Base-by-base conservation (phyloP, 2,113 vertebrate species). In the Saccopteryx bilineata region DNA sequence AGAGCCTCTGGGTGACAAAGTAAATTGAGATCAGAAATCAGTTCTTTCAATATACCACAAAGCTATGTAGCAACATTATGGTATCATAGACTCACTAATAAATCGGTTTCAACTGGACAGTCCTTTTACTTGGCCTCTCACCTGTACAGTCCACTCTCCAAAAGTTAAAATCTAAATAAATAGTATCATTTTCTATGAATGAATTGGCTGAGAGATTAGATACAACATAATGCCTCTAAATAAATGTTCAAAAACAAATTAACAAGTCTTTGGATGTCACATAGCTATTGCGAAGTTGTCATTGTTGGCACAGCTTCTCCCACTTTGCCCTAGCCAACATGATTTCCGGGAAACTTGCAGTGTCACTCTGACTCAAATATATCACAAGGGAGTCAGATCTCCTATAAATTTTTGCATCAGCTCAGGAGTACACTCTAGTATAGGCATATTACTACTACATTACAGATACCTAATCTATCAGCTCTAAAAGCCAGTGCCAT, bases 1-100 rank as follows among this genome's bases (percentile, higher is more conserved):
- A 97, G 97, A 97, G 61, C 95, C 78, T 97, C 94, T 96, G 91
- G 94, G 95, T 97, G 91, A 95, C 82, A 97, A 97, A 97, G 95
- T 91, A 97, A 97, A 96, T 94, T 81, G 83, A 96, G 52, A 93
- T 97, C 68, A 96, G 92, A 96, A 90, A 93, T 94, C 78, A 96
- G 89, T 90, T 89, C 91, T 96, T 60, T 96, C 80, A 86, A 65
- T 78, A 91, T 89, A 15, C 87, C 89, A 9, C 19, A 90, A 91
- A 75, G 66, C 15, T 60, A 91, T 89, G 81, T 85, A 96, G 28
- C 19, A 95, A 86, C 90, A 94, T 87, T 76, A 71, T 65, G 17
- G 28, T 87, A 26, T 74, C 48, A 84, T n/a, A 91, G 58, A 72
- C 72, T 93, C 24, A 87, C 74, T 83, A 71, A 92, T 84, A 86